phyloP scores from a whole-genome alignment of 1,140 invertebrate species.

The Dryas iulia region DNA sequence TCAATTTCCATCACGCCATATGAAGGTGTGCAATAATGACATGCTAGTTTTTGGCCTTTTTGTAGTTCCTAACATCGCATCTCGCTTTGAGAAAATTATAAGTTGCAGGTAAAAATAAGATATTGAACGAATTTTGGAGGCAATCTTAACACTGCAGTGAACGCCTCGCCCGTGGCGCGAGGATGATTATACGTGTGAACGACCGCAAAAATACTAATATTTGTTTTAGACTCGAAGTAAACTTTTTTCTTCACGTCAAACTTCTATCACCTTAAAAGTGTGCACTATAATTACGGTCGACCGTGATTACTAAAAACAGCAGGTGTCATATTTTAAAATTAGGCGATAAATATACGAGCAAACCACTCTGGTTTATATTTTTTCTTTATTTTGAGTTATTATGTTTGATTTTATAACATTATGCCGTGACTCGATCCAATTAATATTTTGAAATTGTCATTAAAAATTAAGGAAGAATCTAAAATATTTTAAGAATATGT shows the following conservation, averaged over 20 bases:
- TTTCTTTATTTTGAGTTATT: background rate
- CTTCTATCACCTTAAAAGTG: slow-evolving; percentile 53
- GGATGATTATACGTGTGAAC: slow-evolving; percentile 49
- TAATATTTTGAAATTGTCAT: background rate
- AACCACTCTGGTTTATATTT: background rate
- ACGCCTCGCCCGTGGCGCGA: slow-evolving; percentile 28
- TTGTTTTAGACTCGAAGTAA: slow-evolving; percentile 62
- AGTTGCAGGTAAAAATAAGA: slow-evolving; percentile 42
- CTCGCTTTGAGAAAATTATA: slow-evolving; percentile 58
- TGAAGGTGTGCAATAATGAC: slow-evolving; percentile 22
- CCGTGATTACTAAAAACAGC: slow-evolving; percentile 36
- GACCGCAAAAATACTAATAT: slow-evolving; percentile 62
- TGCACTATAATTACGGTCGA: slow-evolving; percentile 46
- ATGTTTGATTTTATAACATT: background rate
- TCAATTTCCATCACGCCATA: slow-evolving; percentile 9
- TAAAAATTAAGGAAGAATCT: background rate
- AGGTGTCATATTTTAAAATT: slow-evolving; percentile 45
- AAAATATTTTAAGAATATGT: too few relatives aligned
- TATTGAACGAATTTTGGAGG: slow-evolving; percentile 42
- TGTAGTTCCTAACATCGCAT: slow-evolving; percentile 38
- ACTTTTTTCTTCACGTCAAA: slow-evolving; percentile 40
- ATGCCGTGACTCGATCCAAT: background rate
- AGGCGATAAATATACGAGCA: slow-evolving; percentile 12
- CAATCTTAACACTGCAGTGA: slow-evolving; percentile 60
- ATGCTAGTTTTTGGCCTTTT: slow-evolving; percentile 37